Percentiles rank a stretch among this genome's conserved stretches.
Evolutionary conservation across 35 echinoderm and acorn worm species (phyloP).

Genomic region (Apostichopus parvimensis): DNA sequence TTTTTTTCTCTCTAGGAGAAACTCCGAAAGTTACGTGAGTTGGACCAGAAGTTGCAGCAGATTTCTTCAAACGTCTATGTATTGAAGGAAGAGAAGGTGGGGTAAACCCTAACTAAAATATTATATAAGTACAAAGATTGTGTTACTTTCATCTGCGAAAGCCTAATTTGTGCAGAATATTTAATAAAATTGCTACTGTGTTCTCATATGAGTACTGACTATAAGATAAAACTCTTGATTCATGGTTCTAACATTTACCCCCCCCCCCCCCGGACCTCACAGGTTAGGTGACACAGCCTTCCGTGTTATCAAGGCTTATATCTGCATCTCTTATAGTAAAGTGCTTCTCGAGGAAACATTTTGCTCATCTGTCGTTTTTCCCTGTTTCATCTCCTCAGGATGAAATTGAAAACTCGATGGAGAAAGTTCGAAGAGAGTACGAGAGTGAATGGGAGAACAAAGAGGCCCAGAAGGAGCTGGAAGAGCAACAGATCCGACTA

Average conservation of each 20-base stretch:
- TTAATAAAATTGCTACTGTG: too few relatives aligned
- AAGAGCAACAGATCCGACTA: slow-evolving; percentile 72
- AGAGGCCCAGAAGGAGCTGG: slow-evolving; percentile 58
- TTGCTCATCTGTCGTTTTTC: too few relatives aligned
- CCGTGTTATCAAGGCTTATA: neutral
- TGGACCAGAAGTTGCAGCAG: slow-evolving; percentile 89
- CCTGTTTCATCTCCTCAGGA: slow-evolving; percentile 46
- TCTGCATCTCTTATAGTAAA: too few relatives aligned
- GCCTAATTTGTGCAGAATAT: neutral
- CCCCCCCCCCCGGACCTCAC: too few relatives aligned
- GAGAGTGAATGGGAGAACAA: slow-evolving; percentile 76
- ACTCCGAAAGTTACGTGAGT: slow-evolving; percentile 57
- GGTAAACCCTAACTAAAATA: neutral
- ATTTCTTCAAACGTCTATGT: slow-evolving; percentile 73
- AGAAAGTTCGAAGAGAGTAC: slow-evolving; percentile 57
- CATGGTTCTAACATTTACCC: too few relatives aligned
- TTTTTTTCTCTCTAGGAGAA: slow-evolving; percentile 71
- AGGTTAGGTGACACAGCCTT: too few relatives aligned
- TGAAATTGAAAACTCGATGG: slow-evolving; percentile 82
- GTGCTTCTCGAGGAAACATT: too few relatives aligned
- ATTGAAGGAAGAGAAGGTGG: slow-evolving; percentile 89
- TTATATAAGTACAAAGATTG: too few relatives aligned
- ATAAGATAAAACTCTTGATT: too few relatives aligned
- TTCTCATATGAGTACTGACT: too few relatives aligned
- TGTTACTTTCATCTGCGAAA: too few relatives aligned